These are phyloP conservation scores for Bos taurus DNA, from an alignment of 2,113 vertebrate species.

Conservation along the genomic window DNA sequence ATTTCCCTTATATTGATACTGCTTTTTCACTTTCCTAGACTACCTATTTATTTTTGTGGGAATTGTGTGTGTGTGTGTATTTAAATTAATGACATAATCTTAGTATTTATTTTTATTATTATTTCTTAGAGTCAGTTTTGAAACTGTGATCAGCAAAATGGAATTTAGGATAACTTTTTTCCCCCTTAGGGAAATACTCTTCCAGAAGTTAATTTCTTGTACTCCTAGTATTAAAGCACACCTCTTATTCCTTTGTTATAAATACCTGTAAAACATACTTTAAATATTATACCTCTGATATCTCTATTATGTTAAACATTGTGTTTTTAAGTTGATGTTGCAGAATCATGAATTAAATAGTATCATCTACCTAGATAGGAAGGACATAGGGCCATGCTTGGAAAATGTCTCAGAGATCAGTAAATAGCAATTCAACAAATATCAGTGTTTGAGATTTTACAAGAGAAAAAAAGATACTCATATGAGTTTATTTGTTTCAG, in stretches of 20 bases:
- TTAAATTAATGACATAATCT: neutral
- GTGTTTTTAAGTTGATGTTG: neutral
- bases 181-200: neutral
- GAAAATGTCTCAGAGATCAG: neutral
- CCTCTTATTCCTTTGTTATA: neutral
- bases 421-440: neutral
- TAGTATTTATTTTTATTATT: neutral
- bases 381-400: neutral
- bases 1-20: neutral
- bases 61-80: neutral
- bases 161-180: neutral
- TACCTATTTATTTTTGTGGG: neutral
- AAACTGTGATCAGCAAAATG: neutral
- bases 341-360: neutral
- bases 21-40: neutral
- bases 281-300: neutral
- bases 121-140: neutral
- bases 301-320: neutral
- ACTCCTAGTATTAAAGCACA: neutral
- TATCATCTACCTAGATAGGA: neutral
- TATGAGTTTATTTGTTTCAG: slow-evolving; percentile 77
- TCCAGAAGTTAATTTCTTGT: neutral
- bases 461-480: neutral
- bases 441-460: neutral
- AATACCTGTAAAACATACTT: neutral